Evolutionary conservation across 2,113 vertebrate species (phyloP), one percentile per base, ranked within the genome.

Genomic region (Oophaga pumilio): DNA sequence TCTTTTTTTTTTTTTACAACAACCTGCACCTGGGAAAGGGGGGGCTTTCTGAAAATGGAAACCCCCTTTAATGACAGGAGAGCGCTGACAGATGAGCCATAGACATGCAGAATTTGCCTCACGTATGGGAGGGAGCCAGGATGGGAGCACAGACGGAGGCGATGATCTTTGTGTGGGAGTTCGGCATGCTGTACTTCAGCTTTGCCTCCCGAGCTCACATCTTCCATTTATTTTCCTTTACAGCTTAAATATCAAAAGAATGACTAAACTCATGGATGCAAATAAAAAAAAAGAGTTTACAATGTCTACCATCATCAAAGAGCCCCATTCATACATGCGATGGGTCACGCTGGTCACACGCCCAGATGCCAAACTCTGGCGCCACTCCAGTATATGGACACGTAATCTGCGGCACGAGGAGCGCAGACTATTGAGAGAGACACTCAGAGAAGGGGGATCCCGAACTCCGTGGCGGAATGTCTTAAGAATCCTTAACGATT

Each of bases 161-260:
- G 76, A 53, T 12, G 50, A 53, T 50, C 76, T 77, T 77, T 77
- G 76, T 77, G 50, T 15, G 76, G 14, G 50, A 24, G 43, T 64
- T 15, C 9, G 17, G 57, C 74, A 28, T 60, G 62, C 49, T 26
- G 74, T 68, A 78, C 57, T 78, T 86, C 78, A 64, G 62, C 22
- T 49, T 86, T 86, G 33, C 66, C 74, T 78, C 22, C 73, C 20
- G 52, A 15, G 49, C 85, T 86, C 74, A 78, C 22, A 66, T 78
- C 33, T 77, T n/a, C 13, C 50, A 78, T 78, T 86, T 24, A 59
- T 78, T 33, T 77, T 76, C 53, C 71, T 85, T 85, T 74, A 85
- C 10, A 60, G 28, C 52, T 49, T 85, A 78, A 86, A 62, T 28
- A 78, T 77, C 57, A 78, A 78, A 86, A 86, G 85, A 78, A 66